Base-by-base conservation (phyloP, 2,113 vertebrate genomes). In the Lagopus leucura region DNA sequence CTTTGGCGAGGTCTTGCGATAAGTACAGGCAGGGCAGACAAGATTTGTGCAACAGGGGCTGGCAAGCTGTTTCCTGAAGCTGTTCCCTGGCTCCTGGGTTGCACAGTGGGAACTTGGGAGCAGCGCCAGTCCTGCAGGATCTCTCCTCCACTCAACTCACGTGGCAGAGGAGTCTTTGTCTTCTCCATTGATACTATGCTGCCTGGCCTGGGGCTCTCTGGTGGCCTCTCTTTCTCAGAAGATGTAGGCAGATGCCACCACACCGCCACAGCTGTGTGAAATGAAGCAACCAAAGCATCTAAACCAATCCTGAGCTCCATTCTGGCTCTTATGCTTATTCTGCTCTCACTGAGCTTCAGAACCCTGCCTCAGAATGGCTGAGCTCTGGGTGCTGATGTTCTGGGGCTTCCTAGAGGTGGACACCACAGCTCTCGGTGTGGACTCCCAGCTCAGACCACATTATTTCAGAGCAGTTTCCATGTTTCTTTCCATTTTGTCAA, bases 21-120 rank as follows among this genome's bases (percentile, higher is more conserved):
- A 82, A 92, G 36, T 32, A 25, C 38, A 75, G 25, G 0, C 1
- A 72, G 43, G 76, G 34, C 52, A 84, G 71, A 28, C 24, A 82
- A 69, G 69, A 13, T 91, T 96, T 77, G n/a, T 78, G 83, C 70
- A 95, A 86, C 36, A 36, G 82, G 32, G n/a, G 50, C 20, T 79
- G 74, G n/a, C 73, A 65, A 10, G 11, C 25, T 63, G 7, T 89
- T 84, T 48, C 34, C 81, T 14, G 0, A 58, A 90, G 84, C 40
- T 55, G 20, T 36, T 93, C 34, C n/a, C 66, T 11, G 55, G 19
- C 65, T 81, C 57, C 54, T 58, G 6, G n/a, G 9, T 4, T 57
- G 32, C 15, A 4, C n/a, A 36, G 5, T 0, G 0, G 27, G 70
- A 55, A 6, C 4, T n/a, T 63, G 45, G 57, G 78, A 40, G 47